Percentiles rank a stretch among this genome's conserved stretches.
These are phyloP conservation scores for Aporophyla nigra DNA, from an alignment of 2,888 invertebrate species.

Conservation along the genomic window DNA sequence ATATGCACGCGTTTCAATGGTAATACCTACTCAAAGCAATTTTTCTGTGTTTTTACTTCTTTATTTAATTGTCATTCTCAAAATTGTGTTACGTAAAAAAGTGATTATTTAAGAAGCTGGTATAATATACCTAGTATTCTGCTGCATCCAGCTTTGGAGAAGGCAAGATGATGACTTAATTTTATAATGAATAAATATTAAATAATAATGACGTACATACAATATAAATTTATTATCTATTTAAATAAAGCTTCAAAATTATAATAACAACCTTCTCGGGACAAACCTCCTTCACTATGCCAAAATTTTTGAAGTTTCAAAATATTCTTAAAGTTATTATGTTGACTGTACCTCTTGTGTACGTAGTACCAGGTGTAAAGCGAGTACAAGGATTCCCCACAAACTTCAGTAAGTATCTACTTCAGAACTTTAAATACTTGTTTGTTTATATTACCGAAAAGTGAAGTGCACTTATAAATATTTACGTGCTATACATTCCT, in stretches of 20 bases:
- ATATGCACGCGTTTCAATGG: no score
- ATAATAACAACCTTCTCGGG: neutral
- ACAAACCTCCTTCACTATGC: neutral
- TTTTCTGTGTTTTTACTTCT: no score
- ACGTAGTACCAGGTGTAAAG: constrained; percentile 10
- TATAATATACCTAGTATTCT: neutral
- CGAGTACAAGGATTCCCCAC: neutral
- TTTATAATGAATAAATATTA: no score
- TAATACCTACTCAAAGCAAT: neutral
- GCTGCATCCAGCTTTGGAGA: neutral
- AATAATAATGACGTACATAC: no score
- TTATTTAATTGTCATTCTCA: neutral
- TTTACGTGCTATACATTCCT: neutral
- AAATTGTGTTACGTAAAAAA: neutral
- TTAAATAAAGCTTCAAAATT: neutral
- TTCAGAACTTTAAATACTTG: constrained; percentile 14
- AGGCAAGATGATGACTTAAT: no score
- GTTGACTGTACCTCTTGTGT: constrained; percentile 10
- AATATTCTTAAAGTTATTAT: neutral
- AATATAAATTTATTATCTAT: neutral
- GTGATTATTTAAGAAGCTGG: neutral
- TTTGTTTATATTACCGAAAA: constrained; percentile 1
- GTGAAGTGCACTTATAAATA: neutral
- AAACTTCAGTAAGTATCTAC: constrained; percentile 7
- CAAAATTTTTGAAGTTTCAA: neutral